Evolutionary conservation across 1,140 invertebrate genomes (phyloP).

Genomic region (Bombus terrestris): DNA sequence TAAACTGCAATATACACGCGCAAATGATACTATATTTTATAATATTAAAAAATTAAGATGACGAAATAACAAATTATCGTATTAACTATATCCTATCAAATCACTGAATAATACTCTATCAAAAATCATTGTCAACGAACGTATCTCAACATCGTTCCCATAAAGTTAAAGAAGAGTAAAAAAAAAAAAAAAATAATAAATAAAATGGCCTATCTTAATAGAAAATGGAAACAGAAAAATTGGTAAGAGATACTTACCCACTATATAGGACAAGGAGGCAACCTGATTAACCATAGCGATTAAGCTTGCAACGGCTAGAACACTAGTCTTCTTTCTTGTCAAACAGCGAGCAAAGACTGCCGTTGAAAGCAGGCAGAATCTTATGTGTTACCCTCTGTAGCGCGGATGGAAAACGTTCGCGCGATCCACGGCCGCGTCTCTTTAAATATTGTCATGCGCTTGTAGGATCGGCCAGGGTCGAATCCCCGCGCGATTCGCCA

Average conservation of each 20-base stretch:
- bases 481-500: slow-evolving; percentile 12
- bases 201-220: neutral
- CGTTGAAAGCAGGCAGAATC: slow-evolving; percentile 33
- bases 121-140: too few species aligned
- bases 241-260: slow-evolving; percentile 52
- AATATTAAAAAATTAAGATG: neutral
- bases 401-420: slow-evolving; percentile 46
- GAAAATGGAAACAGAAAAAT: neutral
- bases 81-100: neutral
- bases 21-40: neutral
- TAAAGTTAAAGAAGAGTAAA: neutral
- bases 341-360: slow-evolving; percentile 7
- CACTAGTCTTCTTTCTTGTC: neutral
- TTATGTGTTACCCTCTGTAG: slow-evolving; percentile 31
- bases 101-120: too few species aligned
- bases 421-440: slow-evolving; percentile 31
- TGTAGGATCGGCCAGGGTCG: slow-evolving; percentile 24
- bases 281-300: slow-evolving; percentile 61
- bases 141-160: too few species aligned
- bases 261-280: slow-evolving; percentile 47
- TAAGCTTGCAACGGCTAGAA: neutral
- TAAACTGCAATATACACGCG: neutral
- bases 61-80: neutral
- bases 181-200: neutral
- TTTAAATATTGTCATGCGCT: slow-evolving; percentile 71